Base-by-base conservation (phyloP, 30 jellyfish, hydroid and myxozoan genomes). In the Aurelia aurita region DNA sequence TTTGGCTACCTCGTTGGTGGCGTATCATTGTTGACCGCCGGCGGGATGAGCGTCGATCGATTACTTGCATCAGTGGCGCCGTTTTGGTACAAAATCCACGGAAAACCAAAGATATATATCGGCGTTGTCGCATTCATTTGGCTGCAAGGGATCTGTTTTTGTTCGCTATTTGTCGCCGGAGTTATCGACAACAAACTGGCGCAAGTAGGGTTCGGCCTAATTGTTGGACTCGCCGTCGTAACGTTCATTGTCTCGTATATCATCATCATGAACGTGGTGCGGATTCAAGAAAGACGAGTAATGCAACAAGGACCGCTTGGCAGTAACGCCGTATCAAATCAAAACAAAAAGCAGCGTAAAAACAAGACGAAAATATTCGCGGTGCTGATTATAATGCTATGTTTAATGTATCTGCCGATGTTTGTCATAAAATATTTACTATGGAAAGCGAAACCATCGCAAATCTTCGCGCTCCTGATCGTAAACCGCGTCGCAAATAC, bases 401-500 rank as follows among this genome's bases (percentile, higher is more conserved):
- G 94, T 45, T 44, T 46, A 15, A 84, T 84, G 94, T 84, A 84
- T 72, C 53, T 84, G 82, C 94, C 94, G 18, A 57, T 84, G 87
- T 58, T 84, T 72, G 80, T 72, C 69, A 87, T 84, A 22, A 84
- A 84, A 51, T 12, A 58, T 2, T 20, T 84, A 1, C 31, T 84
- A 35, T 84, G 94, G 94, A 62, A 55, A 57, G 80, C 94, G 16
- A 57, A 59, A 20, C 21, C 77, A 14, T 45, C 81, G 65, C 66
- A 72, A 2, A n/a, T 71, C 23, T 54, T 23, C 53, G 94, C 47
- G 23, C 65, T 84, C 39, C 54, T 58, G 57, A 61, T 43, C 53
- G 87, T 72, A 15, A 84, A 84, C 32, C 94, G 94, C 46, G 68
- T 84, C 29, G 73, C 94, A 58, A 84, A 84, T 59, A 84, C 94